A percentile compares a stretch with the other conserved stretches of the same genome.
Conservation (phyloP, 1,140 invertebrate species). For the Aphelenchoides avenae region DNA sequence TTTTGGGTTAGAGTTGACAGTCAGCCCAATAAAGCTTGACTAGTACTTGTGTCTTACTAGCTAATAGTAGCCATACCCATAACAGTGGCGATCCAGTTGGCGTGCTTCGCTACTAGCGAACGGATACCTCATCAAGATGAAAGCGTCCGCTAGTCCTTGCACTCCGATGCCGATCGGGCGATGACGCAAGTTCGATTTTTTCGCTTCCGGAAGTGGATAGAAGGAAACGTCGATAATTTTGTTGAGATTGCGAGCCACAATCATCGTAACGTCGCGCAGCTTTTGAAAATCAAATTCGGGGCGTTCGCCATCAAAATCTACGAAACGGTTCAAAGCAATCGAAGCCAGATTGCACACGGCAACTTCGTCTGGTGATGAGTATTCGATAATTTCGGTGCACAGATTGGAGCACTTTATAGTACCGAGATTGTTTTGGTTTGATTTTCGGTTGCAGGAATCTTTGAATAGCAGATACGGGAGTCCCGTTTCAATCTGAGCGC, state of each 20-base stretch:
- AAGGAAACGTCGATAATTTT: conserved; percentile 95
- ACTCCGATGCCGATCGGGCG: conserved; percentile 92
- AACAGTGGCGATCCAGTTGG: conserved; percentile 81
- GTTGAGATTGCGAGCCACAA: conserved; percentile 85
- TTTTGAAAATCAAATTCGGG: conserved; percentile 80
- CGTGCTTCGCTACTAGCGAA: conserved; percentile 75
- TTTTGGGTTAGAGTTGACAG: too few species aligned
- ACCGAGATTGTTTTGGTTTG: conserved; percentile 95
- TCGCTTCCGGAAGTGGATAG: conserved; percentile 78
- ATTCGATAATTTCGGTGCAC: conserved; percentile 95
- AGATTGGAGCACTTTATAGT: conserved; percentile 97
- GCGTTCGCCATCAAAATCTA: conserved; percentile 67
- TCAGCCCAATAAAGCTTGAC: too few species aligned
- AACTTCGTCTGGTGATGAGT: conserved; percentile 79
- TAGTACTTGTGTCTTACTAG: too few species aligned
- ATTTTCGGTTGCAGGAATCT: conserved; percentile 92
- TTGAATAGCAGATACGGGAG: conserved; percentile 82
- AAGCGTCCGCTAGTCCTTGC: conserved; percentile 85
- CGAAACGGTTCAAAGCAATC: conserved; percentile 91
- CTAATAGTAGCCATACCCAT: too few species aligned
- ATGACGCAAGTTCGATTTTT: conserved; percentile 81
- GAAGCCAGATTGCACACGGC: conserved; percentile 98
- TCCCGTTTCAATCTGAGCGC: conserved; percentile 94
- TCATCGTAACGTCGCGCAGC: conserved; percentile 72
- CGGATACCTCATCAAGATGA: conserved; percentile 84